Base-by-base conservation (phyloP, 2,888 invertebrate genomes). In the Norana najaformis region DNA sequence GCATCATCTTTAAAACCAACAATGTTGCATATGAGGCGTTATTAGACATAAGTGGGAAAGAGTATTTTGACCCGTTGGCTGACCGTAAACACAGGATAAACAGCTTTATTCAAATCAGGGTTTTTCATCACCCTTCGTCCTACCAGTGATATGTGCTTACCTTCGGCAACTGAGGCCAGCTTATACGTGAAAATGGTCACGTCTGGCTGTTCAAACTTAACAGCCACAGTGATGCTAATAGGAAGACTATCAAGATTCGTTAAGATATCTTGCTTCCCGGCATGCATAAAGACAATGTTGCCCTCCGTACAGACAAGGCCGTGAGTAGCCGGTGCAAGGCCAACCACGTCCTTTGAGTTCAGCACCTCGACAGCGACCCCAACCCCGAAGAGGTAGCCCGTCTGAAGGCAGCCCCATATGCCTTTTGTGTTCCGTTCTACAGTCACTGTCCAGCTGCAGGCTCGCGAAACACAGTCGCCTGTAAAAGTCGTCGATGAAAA, bases 401-500 rank as follows among this genome's bases (percentile, higher is more conserved):
- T 41, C 35, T 35, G 39, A 36, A 85, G 47, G 53, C 36, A 23
- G 30, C 88, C 69, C 39, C 35, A 39, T 0, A 41, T 39, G 34
- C 47, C 41, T 36, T 88, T 39, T 39, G 93, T 91, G 92, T 94
- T 94, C 85, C 93, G 93, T 91, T 93, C 93, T 4, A 94, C 92
- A 23, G 93, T 93, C 35, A 94, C 93, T 0, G 93, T 93, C 94
- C 94, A 94, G 89, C 93, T 92, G 35, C 93, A 92, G 89, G 91
- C 92, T 30, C 90, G 89, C 13, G 91, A 88, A 34, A 94, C 90
- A 5, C 92, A 91, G 90, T 94, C 94, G 1, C 94, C 94, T 11
- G 93, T 94, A 90, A 94, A 94, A n/a, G 93, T 93, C 14, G 94
- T 94, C 23, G 93, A 94, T 91, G 93, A 93, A 90, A 94, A 94